Percentiles rank a stretch among this genome's conserved stretches.
Conservation (phyloP, 2,113 vertebrate genomes). For the Canis aureus region DNA sequence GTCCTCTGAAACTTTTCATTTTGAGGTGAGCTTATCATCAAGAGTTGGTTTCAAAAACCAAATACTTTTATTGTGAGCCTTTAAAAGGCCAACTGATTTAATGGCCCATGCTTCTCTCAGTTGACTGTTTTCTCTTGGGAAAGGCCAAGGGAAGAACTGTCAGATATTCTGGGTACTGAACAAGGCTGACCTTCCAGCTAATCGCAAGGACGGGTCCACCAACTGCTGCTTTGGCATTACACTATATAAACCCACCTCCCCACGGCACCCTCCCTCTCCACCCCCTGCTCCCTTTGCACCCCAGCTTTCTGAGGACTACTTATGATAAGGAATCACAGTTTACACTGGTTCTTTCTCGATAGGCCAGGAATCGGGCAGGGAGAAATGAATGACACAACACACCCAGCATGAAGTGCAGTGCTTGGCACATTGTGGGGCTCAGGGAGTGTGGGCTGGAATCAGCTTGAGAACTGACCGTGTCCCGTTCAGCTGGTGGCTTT, state of each 20-base stretch:
- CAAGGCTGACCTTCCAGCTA: background rate
- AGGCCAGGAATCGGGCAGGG: background rate
- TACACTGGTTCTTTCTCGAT: background rate
- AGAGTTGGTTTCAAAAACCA: conserved; percentile 42
- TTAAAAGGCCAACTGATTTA: background rate
- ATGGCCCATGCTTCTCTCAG: background rate
- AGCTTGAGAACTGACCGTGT: background rate
- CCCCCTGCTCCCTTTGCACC: background rate
- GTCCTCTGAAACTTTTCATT: background rate
- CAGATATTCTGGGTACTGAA: background rate
- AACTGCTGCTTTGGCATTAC: background rate
- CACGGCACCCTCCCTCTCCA: background rate
- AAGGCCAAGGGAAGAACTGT: background rate
- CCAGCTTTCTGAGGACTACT: background rate
- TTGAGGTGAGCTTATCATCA: background rate
- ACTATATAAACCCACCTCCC: background rate
- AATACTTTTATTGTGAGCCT: background rate
- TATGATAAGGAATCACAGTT: background rate
- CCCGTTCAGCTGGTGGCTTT: background rate
- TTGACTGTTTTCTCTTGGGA: background rate
- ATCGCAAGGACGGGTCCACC: background rate
- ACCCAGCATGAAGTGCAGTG: background rate
- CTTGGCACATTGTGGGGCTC: background rate
- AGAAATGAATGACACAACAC: background rate
- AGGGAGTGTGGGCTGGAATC: background rate